Conservation (phyloP, 37 sponge, comb jelly and placozoan genomes). For the Oopsacas minuta region DNA sequence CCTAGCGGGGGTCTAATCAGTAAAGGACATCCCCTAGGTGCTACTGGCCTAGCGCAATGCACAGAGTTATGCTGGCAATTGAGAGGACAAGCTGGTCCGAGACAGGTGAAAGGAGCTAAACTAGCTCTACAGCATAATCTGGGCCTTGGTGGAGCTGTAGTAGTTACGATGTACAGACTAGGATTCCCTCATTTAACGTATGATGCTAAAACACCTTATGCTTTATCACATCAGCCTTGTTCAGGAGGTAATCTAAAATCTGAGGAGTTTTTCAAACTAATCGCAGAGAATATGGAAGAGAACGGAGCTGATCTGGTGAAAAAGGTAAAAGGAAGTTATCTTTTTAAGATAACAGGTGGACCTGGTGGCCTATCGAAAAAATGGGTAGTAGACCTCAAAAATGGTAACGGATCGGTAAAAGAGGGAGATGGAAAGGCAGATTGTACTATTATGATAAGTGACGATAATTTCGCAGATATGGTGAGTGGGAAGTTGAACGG, state of each 20-base stretch:
- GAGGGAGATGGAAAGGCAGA: slow-evolving; percentile 58
- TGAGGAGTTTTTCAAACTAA: slow-evolving; percentile 24
- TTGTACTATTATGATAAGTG: slow-evolving; percentile 59
- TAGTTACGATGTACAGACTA: slow-evolving; percentile 54
- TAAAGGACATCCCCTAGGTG: slow-evolving; percentile 90
- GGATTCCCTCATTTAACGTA: slow-evolving; percentile 48
- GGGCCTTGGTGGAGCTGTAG: slow-evolving; percentile 80
- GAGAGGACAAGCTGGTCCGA: slow-evolving; percentile 55
- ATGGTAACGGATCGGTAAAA: slow-evolving; percentile 49
- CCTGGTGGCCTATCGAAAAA: slow-evolving; percentile 24
- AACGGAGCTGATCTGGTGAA: slow-evolving; percentile 58
- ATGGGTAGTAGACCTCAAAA: slow-evolving; percentile 70
- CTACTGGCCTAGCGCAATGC: slow-evolving; percentile 88
- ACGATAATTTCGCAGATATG: slow-evolving; percentile 62
- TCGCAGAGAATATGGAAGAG: slow-evolving; percentile 32
- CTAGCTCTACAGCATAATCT: slow-evolving; percentile 87
- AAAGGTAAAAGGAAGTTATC: slow-evolving; percentile 66
- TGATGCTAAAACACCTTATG: neutral
- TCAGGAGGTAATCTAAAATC: neutral
- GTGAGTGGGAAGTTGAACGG: slow-evolving; percentile 60
- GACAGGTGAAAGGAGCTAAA: slow-evolving; percentile 67
- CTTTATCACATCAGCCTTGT: neutral
- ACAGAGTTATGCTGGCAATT: slow-evolving; percentile 86
- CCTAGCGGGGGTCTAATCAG: slow-evolving; percentile 91
- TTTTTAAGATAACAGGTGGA: slow-evolving; percentile 50